Percentiles rank a stretch among this genome's conserved stretches.
These are phyloP conservation scores for Anser brachyrhynchus DNA, from an alignment of 2,113 vertebrate species.

Conservation along the genomic window DNA sequence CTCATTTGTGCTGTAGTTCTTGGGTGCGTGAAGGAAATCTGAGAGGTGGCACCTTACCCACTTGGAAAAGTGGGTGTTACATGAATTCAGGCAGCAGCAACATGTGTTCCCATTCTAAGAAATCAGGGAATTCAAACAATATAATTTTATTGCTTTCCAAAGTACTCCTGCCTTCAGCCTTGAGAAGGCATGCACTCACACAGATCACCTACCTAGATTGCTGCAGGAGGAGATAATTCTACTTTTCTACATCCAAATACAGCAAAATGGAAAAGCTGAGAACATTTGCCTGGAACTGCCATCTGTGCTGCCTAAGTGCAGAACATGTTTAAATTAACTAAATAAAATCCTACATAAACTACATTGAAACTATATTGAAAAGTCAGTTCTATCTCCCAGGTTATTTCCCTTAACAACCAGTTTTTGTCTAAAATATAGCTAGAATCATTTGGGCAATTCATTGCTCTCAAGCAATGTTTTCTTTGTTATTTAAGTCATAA, in stretches of 20 bases:
- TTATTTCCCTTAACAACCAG: not conserved
- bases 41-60: not conserved
- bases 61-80: not conserved
- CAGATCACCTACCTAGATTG: not conserved
- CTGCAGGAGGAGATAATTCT: not conserved
- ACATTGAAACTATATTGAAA: not conserved
- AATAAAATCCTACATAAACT: not conserved
- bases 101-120: fast-evolving
- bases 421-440: not conserved
- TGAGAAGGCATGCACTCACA: not conserved
- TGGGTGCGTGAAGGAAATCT: not conserved
- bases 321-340: not conserved
- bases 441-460: not conserved
- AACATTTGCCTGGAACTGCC: not conserved
- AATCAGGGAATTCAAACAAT: not conserved
- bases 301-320: not conserved
- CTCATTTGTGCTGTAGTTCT: fast-evolving
- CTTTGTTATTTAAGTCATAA: not conserved
- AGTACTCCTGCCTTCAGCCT: not conserved
- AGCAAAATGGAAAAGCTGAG: not conserved
- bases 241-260: not conserved
- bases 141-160: not conserved
- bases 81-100: not conserved
- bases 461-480: not conserved
- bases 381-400: not conserved